Conservation (phyloP, 2,888 invertebrate genomes). For the Parnassius mnemosyne region DNA sequence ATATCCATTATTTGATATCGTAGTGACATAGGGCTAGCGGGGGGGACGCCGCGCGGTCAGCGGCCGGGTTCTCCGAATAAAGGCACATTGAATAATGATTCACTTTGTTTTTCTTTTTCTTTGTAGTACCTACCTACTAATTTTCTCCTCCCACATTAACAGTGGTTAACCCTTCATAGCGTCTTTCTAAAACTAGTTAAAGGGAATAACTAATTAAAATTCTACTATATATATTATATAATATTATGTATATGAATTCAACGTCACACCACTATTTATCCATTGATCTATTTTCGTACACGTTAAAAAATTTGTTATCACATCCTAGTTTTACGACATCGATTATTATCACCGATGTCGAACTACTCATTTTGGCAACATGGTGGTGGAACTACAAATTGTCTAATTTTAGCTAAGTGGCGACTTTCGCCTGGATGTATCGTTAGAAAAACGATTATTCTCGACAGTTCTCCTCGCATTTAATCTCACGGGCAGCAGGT, state of each 20-base stretch:
- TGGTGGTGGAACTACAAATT: constrained; percentile 76
- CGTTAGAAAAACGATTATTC: constrained; percentile 48
- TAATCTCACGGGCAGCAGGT: constrained; percentile 64
- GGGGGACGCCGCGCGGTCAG: constrained; percentile 62
- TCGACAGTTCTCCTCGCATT: constrained; percentile 75
- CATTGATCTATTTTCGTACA: constrained; percentile 60
- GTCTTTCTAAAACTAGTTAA: constrained; percentile 69
- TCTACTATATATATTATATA: constrained; percentile 40
- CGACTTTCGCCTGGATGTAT: constrained; percentile 59
- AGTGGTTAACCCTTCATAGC: constrained; percentile 50
- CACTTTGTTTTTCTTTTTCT: constrained; percentile 59
- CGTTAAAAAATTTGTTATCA: constrained; percentile 69
- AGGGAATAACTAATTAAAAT: constrained; percentile 42
- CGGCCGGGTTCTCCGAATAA: constrained; percentile 73
- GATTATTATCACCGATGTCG: constrained; percentile 54
- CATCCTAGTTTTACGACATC: constrained; percentile 70
- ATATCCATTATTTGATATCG: constrained; percentile 36
- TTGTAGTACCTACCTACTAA: constrained; percentile 62
- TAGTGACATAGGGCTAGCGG: constrained; percentile 44
- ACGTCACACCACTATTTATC: constrained; percentile 73
- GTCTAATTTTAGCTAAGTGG: constrained; percentile 70
- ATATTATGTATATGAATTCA: constrained; percentile 62
- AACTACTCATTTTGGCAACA: constrained; percentile 74
- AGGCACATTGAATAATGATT: constrained; percentile 78
- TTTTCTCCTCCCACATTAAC: constrained; percentile 51